Conservation (phyloP, 2,888 invertebrate species). For the Ennomos erosarius region DNA sequence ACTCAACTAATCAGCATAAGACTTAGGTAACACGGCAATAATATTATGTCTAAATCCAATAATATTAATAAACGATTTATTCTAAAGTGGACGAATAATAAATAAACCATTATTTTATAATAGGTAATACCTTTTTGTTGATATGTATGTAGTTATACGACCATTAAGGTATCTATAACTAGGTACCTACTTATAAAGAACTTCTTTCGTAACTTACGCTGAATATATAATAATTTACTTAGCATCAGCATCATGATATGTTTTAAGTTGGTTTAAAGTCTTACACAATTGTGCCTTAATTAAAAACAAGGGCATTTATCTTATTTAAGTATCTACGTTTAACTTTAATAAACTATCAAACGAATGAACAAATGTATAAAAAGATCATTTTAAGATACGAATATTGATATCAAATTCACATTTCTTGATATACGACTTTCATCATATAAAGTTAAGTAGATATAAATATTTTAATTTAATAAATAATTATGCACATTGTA, state of each 20-base stretch:
- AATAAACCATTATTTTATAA: background rate
- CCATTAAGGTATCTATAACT: too few species aligned
- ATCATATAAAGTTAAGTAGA: too few species aligned
- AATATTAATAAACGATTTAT: slow-evolving; percentile 29
- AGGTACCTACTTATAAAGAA: too few species aligned
- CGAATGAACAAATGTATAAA: slow-evolving; percentile 1
- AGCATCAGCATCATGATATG: slow-evolving; percentile 43
- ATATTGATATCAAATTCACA: slow-evolving; percentile 2
- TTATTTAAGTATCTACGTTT: background rate
- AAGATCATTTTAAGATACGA: background rate
- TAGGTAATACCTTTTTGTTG: slow-evolving; percentile 1
- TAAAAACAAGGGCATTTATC: background rate
- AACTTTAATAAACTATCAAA: background rate
- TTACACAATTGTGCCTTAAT: slow-evolving; percentile 6
- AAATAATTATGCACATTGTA: too few species aligned
- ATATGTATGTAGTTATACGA: slow-evolving; percentile 25
- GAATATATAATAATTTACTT: slow-evolving; percentile 1
- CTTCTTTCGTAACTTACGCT: too few species aligned
- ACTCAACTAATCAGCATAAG: slow-evolving; percentile 49
- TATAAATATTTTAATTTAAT: too few species aligned
- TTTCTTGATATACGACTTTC: background rate
- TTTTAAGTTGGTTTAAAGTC: slow-evolving; percentile 23
- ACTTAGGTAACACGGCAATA: slow-evolving; percentile 51
- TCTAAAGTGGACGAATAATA: slow-evolving; percentile 13
- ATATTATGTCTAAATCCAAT: slow-evolving; percentile 15